Percentiles rank a stretch among this genome's conserved stretches.
Conservation (phyloP, 2,113 vertebrate genomes). For the Excalfactoria chinensis region DNA sequence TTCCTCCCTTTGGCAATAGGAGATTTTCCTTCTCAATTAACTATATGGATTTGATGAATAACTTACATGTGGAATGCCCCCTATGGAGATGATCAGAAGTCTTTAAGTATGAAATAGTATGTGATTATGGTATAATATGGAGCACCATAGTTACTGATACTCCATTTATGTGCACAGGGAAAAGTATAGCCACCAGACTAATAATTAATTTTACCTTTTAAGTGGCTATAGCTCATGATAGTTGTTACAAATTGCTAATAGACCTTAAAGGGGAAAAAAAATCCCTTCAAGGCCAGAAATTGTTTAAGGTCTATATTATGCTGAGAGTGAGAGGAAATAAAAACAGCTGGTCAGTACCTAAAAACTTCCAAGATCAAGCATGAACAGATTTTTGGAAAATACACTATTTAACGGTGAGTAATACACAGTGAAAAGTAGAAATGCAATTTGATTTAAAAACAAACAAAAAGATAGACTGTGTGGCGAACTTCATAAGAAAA, state of each 20-base stretch:
- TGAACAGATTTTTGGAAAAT: not conserved
- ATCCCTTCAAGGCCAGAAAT: not conserved
- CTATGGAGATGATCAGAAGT: not conserved
- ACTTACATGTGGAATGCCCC: not conserved
- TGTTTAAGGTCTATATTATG: not conserved
- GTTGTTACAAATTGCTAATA: not conserved
- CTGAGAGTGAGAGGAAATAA: not conserved
- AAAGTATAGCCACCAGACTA: not conserved
- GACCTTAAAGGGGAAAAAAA: not conserved
- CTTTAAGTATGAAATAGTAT: not conserved
- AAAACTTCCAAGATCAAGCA: not conserved
- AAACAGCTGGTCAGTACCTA: not conserved
- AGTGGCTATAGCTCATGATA: not conserved
- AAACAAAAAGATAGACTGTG: not conserved
- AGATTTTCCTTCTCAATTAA: not conserved
- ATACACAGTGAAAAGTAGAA: not conserved
- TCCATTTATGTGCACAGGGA: not conserved
- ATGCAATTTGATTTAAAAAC: not conserved
- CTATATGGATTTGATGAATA: not conserved
- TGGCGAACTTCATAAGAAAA: not conserved
- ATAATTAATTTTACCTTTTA: not conserved
- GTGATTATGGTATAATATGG: not conserved
- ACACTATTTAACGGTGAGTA: not conserved
- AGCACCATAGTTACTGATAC: not conserved
- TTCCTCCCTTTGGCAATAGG: not conserved